phyloP scores from a whole-genome alignment of 2,797 vertebrate species.

The Danio jaintianensis region DNA sequence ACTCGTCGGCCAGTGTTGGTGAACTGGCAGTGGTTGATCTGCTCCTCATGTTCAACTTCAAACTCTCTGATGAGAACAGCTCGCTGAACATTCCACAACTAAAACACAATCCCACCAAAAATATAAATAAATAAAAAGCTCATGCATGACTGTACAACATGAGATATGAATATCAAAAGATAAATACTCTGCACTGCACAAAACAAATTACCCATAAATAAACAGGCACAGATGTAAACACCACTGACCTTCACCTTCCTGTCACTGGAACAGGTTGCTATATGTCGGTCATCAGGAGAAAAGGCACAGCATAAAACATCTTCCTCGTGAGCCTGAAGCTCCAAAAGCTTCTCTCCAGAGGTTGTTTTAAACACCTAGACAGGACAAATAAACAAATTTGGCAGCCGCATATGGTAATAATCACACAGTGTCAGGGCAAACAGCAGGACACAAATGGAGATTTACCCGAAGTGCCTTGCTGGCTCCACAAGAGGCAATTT shows the following conservation, averaged over 20 bases:
- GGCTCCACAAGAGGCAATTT: conserved; percentile 92
- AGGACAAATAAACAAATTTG: not conserved
- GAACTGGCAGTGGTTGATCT: conserved; percentile 94
- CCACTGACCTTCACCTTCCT: conserved; percentile 89
- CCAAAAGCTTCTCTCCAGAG: conserved; percentile 89
- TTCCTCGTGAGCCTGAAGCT: conserved; percentile 89
- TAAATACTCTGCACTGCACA: too few species aligned
- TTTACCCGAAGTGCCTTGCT: conserved; percentile 90
- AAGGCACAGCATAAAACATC: conserved; percentile 94
- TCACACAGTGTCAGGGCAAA: not conserved
- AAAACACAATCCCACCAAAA: conserved; percentile 1
- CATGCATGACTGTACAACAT: too few species aligned
- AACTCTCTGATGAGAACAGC: conserved; percentile 79
- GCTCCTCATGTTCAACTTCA: conserved; percentile 88
- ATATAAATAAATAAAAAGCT: not conserved
- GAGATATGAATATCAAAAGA: not conserved
- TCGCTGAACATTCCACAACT: conserved; percentile 90
- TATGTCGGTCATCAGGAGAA: conserved; percentile 85
- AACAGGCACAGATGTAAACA: not conserved
- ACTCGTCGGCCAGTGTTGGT: conserved; percentile 78
- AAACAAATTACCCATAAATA: not conserved
- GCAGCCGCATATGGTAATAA: not conserved
- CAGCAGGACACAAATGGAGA: not conserved
- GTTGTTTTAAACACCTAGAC: conserved; percentile 89
- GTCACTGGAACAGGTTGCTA: conserved; percentile 94